Evolutionary conservation across 2,888 invertebrate species (phyloP), one percentile per base, ranked within the genome.

Genomic region (Sphaerophoria rueppellii): DNA sequence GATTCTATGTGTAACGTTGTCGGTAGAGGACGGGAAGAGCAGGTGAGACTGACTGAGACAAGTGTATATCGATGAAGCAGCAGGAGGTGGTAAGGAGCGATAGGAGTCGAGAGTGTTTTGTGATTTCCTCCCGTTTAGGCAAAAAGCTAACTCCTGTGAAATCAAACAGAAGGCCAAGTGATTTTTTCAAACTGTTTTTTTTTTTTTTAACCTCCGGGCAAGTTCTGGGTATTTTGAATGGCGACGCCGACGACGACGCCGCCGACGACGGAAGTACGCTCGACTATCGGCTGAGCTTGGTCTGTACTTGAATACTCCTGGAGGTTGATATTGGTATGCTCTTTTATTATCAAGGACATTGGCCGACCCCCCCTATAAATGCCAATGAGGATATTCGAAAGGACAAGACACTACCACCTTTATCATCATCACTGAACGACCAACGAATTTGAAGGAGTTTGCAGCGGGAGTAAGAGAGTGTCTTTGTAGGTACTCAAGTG

Each of bases 401-500:
- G 54, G 74, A 69, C 12, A 24, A 2, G 24, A 24, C 24, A 24
- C 24, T 24, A 67, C 40, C 48, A 24, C 9, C 16, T 6, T 24
- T 11, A 16, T 4, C 7, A 6, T 5, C 6, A 50, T 24, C 24
- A 24, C 24, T 24, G 24, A 24, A 24, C 24, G 24, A 24, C 24
- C 24, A 24, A 24, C 24, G 24, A 24, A 2, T 1, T 24, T 24
- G 9, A 7, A 4, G 11, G 54, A 40, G 24, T 37, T 70, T 50
- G 71, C 60, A 75, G 78, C 70, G 70, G 40, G 74, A 60, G 43
- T 74, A 82, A 70, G 74, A 52, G 78, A 79, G 54, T 78, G 70
- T 58, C 63, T 57, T 32, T 78, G 65, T 71, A 78, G 78, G 77
- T 77, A 57, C 40, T 79, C 74, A 79, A 78, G 78, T 82, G 82